phyloP scores from a whole-genome alignment of 2,797 vertebrate species.

The Liparis tanakae region DNA sequence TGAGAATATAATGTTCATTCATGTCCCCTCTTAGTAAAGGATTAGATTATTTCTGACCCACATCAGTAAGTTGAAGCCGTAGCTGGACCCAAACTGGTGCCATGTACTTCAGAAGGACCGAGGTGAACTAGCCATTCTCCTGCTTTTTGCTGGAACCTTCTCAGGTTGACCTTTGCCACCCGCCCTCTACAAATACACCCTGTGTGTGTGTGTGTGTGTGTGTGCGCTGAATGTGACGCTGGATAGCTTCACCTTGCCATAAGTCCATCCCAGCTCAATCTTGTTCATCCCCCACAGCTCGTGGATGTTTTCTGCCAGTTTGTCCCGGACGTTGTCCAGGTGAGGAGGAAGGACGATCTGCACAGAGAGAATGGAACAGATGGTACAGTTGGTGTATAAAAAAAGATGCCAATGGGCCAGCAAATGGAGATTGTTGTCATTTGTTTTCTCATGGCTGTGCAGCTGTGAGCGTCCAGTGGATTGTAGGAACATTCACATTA shows the following conservation, averaged over 20 bases:
- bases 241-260: slow-evolving; percentile 88
- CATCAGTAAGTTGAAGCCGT: not conserved
- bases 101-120: not conserved
- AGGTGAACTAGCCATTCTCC: slow-evolving; percentile 28
- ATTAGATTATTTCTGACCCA: not conserved
- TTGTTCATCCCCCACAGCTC: slow-evolving; percentile 99
- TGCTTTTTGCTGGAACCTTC: slow-evolving; percentile 10
- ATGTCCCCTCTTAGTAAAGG: not conserved
- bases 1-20: not conserved
- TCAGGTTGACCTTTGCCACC: slow-evolving; percentile 11
- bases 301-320: slow-evolving; percentile 98
- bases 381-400: slow-evolving; percentile 32
- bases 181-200: slow-evolving; percentile 1
- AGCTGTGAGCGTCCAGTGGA: slow-evolving; percentile 25
- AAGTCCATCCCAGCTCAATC: slow-evolving; percentile 98
- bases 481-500: not conserved
- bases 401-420: slow-evolving; percentile 14
- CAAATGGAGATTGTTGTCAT: slow-evolving; percentile 17
- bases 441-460: slow-evolving; percentile 11
- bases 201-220: not conserved
- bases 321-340: slow-evolving; percentile 96
- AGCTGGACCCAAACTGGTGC: not conserved
- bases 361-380: slow-evolving; percentile 33
- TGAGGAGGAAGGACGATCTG: slow-evolving; percentile 94
- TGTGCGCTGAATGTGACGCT: not conserved